phyloP scores from a whole-genome alignment of 1,140 invertebrate species.

The Orussus abietinus region DNA sequence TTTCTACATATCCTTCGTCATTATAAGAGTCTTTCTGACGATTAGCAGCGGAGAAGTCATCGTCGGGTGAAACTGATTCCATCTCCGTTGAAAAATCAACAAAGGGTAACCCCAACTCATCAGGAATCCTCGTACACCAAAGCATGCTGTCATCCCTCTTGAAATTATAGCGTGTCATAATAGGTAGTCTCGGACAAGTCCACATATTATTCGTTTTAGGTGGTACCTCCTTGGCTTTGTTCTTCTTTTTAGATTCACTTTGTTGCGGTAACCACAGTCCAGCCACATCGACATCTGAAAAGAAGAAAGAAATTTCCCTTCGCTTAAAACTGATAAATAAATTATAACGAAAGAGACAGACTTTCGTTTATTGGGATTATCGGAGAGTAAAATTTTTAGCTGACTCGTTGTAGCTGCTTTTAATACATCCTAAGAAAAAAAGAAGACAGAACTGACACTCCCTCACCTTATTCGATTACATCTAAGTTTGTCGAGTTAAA shows the following conservation, averaged over 20 bases:
- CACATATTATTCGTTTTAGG: conserved; percentile 28
- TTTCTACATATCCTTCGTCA: too few species aligned
- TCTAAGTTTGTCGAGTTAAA: conserved; percentile 1
- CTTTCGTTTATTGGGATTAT: too few species aligned
- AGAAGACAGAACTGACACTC: too few species aligned
- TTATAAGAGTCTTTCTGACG: too few species aligned
- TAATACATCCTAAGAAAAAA: too few species aligned
- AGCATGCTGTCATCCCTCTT: conserved; percentile 30
- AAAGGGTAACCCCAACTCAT: conserved; percentile 14
- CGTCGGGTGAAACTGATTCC: neutral
- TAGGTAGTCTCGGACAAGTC: conserved; percentile 38
- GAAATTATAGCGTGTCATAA: conserved; percentile 45
- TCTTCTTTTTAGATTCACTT: conserved; percentile 21
- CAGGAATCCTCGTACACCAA: conserved; percentile 17
- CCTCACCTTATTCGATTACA: too few species aligned
- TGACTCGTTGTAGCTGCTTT: too few species aligned
- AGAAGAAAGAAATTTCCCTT: too few species aligned
- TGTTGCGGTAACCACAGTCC: conserved; percentile 18
- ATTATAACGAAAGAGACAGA: too few species aligned
- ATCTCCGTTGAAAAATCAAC: conserved; percentile 12
- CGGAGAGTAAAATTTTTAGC: too few species aligned
- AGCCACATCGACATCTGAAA: conserved; percentile 13
- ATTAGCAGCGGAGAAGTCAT: too few species aligned
- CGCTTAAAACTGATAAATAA: too few species aligned
- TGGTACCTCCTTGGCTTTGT: conserved; percentile 26